phyloP scores from a whole-genome alignment of 1,140 invertebrate species.

The Lordiphosa mommai region DNA sequence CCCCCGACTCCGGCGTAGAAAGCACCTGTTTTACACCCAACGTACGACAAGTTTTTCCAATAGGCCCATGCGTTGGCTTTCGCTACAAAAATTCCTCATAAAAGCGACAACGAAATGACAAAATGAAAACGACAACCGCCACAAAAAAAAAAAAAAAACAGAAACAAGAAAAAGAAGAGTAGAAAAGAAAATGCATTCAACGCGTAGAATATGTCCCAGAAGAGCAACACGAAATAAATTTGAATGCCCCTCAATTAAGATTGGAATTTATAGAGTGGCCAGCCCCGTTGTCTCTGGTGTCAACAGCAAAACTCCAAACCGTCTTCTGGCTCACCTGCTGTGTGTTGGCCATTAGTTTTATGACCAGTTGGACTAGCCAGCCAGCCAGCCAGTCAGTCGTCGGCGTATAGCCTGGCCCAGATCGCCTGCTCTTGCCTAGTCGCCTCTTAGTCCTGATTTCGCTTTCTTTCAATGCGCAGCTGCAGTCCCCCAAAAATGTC shows the following conservation, averaged over 20 bases:
- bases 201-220: conserved; percentile 42
- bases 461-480: conserved; percentile 42
- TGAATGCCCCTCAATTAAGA: conserved; percentile 66
- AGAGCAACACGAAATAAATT: conserved; percentile 31
- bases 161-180: conserved; percentile 6
- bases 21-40: conserved; percentile 62
- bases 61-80: conserved; percentile 45
- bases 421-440: conserved; percentile 21
- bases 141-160: conserved; percentile 26
- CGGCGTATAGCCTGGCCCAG: conserved; percentile 34
- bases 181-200: conserved; percentile 38
- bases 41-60: conserved; percentile 68
- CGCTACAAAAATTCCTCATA: conserved; percentile 76
- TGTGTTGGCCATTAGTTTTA: conserved; percentile 33
- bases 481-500: conserved; percentile 11
- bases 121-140: conserved; percentile 26
- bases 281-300: conserved; percentile 19
- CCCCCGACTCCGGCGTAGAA: conserved; percentile 47
- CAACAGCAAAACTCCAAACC: conserved; percentile 20
- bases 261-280: conserved; percentile 52
- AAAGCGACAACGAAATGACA: conserved; percentile 40
- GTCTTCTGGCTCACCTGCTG: conserved; percentile 50
- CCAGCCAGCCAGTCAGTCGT: conserved; percentile 14
- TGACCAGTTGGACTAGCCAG: conserved; percentile 26
- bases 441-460: conserved; percentile 58